Evolutionary conservation across 1,140 invertebrate genomes (phyloP), one percentile per base, ranked within the genome.

Genomic region (Drosophila albomicans): DNA sequence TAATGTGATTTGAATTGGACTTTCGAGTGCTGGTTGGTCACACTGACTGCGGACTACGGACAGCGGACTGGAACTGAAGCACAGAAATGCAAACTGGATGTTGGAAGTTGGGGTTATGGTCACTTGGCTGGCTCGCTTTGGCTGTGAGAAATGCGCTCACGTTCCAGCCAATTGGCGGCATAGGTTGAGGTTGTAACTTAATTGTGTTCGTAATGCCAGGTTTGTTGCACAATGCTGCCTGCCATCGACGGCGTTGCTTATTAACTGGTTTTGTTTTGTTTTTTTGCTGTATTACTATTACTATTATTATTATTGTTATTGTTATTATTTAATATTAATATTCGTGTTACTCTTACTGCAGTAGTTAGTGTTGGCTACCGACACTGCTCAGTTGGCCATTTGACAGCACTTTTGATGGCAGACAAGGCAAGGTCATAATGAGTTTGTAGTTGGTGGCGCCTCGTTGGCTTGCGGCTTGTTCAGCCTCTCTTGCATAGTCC

Each of bases 121-220:
- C 77, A 79, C 20, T 63, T 75, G 46, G 45, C 57, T 64, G 62
- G 20, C 41, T 38, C 35, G 54, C 30, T 66, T 38, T 2, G 35
- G 35, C 49, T 11, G 54, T 61, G 72, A 56, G 64, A 75, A 78
- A 75, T 66, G 61, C 67, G 56, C 49, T 71, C 49, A 70, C 58
- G 66, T 75, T 69, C 71, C 64, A 63, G 58, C 41, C 66, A 71
- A 70, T 70, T 63, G 73, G 71, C 71, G 54, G 58, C 71, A 65
- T 68, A 74, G 75, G 66, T 57, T 67, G 63, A 64, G 49, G 63
- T 46, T 65, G 58, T 62, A 79, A 73, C 59, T 72, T 76, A 79
- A 79, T 79, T 79, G 74, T 79, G 58, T 65, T 71, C 72, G 66
- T 66, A 66, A 66, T 72, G 74, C 69, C 46, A 71, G 58, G 30